Evolutionary conservation across 2,113 vertebrate species (phyloP), one percentile per base, ranked within the genome.

Genomic region (Girardinichthys multiradiatus): DNA sequence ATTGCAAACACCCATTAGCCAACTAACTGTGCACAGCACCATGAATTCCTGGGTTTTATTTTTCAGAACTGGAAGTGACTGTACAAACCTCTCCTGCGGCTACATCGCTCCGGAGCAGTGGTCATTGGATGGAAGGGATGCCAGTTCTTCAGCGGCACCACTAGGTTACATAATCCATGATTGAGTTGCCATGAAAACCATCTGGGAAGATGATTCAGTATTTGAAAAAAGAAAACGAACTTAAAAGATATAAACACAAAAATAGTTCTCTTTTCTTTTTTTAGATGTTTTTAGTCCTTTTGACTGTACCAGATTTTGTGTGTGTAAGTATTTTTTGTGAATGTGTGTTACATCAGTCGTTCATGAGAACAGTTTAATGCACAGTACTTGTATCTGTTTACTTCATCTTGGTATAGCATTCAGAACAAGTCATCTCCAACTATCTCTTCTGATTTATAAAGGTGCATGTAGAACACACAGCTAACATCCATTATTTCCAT

Each of bases 261-360:
- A 9, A 62, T 11, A 21, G 66, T 85, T 65, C 82, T 39, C 12
- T 71, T 76, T 51, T 62, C 19, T 17, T 64, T 30, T 64, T 75
- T 21, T 0, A 80, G 68, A 81, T 88, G 85, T 83, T 89, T 86
- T 75, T 81, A 74, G 79, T 87, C 64, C 4, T 76, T 81, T 75
- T 27, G 6, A 57, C 24, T 51, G 48, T 24, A 64, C 72, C 58
- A 68, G 27, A 72, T 84, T 86, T 86, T 37, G 68, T 66, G 79
- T 74, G 63, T 26, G 70, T 84, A 35, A 28, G 58, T 87, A 72
- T 83, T 86, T 83, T 77, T 35, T 58, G 86, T 90, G 79, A 82
- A 67, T 45, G 82, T 89, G 69, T 65, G 76, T 72, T 79, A 69
- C 58, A 29, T 62, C 27, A 0, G 62, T 10, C 76, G 85, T 81